Evolutionary conservation across 30 jellyfish, hydroid and myxozoan genomes (phyloP).

Genomic region (Cassiopea andromeda): DNA sequence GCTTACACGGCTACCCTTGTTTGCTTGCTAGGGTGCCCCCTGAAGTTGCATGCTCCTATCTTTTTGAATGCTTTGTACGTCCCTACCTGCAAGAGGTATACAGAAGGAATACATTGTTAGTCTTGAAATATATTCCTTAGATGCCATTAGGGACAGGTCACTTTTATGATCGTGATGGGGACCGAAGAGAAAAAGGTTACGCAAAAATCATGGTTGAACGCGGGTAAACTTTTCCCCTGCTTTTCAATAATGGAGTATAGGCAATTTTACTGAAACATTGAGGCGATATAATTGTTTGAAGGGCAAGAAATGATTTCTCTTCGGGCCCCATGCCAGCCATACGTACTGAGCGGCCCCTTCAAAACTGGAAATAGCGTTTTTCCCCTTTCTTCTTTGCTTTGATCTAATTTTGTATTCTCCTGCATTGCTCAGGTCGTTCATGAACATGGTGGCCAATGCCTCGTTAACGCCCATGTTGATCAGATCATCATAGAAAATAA

Average conservation of each 20-base stretch:
- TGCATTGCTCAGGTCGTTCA: slow-evolving; percentile 59
- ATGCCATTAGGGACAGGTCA: neutral
- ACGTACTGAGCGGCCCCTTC: neutral
- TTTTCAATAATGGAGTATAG: no score
- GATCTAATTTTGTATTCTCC: neutral
- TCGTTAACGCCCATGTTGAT: slow-evolving; percentile 88
- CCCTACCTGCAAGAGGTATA: no score
- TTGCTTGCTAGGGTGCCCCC: no score
- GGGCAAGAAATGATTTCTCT: neutral
- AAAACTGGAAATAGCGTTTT: neutral
- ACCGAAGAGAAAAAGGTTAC: neutral
- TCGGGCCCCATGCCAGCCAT: neutral
- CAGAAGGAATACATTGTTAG: no score
- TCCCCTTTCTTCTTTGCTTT: neutral
- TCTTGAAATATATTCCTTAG: neutral
- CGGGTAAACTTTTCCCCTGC: neutral
- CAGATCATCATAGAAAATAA: slow-evolving; percentile 65
- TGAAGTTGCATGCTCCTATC: no score
- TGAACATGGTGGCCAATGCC: slow-evolving; percentile 92
- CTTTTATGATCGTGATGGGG: neutral
- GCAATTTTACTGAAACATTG: no score
- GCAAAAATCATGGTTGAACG: no score
- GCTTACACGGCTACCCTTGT: no score
- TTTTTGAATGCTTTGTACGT: no score
- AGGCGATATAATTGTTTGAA: no score